Evolutionary conservation across 2,888 invertebrate species (phyloP), one percentile per base, ranked within the genome.

Genomic region (Busseola fusca): DNA sequence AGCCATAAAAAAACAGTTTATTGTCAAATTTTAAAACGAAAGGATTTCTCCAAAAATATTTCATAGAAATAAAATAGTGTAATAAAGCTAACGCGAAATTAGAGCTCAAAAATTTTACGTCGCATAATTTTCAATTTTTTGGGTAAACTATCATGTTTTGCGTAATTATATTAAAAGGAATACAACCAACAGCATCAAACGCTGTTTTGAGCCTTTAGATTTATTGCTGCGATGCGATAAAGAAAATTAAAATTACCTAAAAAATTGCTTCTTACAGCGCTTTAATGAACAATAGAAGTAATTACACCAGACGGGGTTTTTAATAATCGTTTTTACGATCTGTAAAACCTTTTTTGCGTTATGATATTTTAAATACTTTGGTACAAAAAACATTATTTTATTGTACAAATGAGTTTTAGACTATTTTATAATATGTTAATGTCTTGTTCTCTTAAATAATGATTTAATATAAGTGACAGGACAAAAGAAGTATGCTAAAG

Each of bases 221-320:
- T 48, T 48, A 9, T 48, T 48, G 18, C 45, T 18, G 18, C 18
- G 45, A 45, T 45, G 45, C 2, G 18, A n/a, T n/a, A n/a, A 45
- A 45, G 7, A 45, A 45, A 45, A 45, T 18, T 18, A 3, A 0
- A 48, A 21, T 21, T 21, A 48, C 48, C 21, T 48, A n/a, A 48
- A 48, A 45, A 21, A 21, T 1, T 10, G 21, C 21, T 48, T 21
- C 21, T 21, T 48, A 48, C 21, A 21, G 21, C 21, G 21, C n/a
- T 10, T 45, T 45, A 68, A 66, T 57, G 18, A 60, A 76, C 52
- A 72, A 69, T 42, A 54, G 30, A 54, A 64, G 27, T 72, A 69
- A 76, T 76, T 81, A 60, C 3, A 60, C 16, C 30, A 57, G 60
- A 25, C 34, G 40, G 21, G 12, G 59, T 60, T 67, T 76, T 74